These are phyloP conservation scores for Theristicus caerulescens DNA, from an alignment of 2,113 vertebrate species.

Conservation along the genomic window DNA sequence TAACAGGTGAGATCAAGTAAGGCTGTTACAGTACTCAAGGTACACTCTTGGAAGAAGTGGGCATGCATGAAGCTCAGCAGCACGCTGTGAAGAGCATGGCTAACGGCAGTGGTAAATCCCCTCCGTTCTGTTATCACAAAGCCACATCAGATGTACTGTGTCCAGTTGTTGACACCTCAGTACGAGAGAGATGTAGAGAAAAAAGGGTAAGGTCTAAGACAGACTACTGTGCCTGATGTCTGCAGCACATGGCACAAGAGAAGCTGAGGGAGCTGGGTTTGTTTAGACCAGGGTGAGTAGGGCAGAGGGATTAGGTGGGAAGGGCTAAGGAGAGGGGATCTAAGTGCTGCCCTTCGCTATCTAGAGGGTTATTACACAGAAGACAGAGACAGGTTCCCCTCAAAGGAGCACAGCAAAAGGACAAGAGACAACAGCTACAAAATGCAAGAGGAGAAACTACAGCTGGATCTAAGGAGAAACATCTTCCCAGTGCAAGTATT, in stretches of 20 bases:
- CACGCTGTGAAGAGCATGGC: fast-evolving
- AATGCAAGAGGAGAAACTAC: background rate
- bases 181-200: background rate
- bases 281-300: fast-evolving
- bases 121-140: background rate
- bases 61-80: fast-evolving
- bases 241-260: background rate
- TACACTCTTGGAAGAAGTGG: background rate
- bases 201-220: background rate
- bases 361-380: too few species aligned
- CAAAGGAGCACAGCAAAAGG: background rate
- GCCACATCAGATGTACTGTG: background rate
- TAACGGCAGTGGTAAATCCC: background rate
- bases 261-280: background rate
- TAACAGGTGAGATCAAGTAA: background rate
- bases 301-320: background rate
- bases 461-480: background rate
- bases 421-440: background rate
- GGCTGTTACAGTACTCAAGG: background rate
- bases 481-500: background rate
- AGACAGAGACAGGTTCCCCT: background rate
- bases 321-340: background rate
- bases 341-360: background rate
- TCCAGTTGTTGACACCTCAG: background rate
- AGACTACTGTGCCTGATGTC: too few species aligned